phyloP scores from a whole-genome alignment of 2,797 vertebrate genomes.

The Melanotaenia nigrans region DNA sequence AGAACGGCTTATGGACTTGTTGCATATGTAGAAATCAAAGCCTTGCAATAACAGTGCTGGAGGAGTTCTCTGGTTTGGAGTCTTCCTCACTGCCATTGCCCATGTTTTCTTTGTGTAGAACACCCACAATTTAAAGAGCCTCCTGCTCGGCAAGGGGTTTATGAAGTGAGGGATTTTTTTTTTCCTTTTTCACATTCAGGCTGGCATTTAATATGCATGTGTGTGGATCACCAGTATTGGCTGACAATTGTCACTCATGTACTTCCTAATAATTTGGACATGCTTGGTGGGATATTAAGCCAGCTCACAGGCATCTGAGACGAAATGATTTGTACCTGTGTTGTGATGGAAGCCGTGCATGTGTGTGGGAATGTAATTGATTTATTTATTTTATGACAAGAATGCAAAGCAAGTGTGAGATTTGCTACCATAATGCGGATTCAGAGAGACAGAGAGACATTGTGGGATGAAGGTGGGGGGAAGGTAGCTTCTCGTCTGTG shows the following conservation, averaged over 20 bases:
- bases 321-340: conserved; percentile 71
- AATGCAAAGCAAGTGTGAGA: conserved; percentile 80
- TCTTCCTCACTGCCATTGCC: conserved; percentile 48
- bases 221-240: conserved; percentile 60
- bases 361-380: conserved; percentile 77
- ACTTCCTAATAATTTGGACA: conserved; percentile 77
- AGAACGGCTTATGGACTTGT: conserved; percentile 70
- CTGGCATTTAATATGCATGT: conserved; percentile 60
- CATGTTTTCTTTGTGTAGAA: conserved; percentile 64
- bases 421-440: conserved; percentile 81
- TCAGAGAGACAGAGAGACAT: conserved; percentile 57
- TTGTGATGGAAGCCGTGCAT: conserved; percentile 49
- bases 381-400: conserved; percentile 78
- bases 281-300: conserved; percentile 75
- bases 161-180: conserved; percentile 36
- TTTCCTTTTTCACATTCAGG: conserved; percentile 50
- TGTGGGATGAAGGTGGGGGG: conserved; percentile 73
- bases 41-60: conserved; percentile 24
- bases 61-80: conserved; percentile 36
- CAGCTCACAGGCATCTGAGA: conserved; percentile 75
- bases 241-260: conserved; percentile 71
- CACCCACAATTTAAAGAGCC: conserved; percentile 71
- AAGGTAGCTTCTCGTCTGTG: conserved; percentile 70
- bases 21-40: conserved; percentile 64
- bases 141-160: conserved; percentile 56